Base-by-base conservation (phyloP, 2,888 invertebrate genomes). In the Sepiola atlantica region DNA sequence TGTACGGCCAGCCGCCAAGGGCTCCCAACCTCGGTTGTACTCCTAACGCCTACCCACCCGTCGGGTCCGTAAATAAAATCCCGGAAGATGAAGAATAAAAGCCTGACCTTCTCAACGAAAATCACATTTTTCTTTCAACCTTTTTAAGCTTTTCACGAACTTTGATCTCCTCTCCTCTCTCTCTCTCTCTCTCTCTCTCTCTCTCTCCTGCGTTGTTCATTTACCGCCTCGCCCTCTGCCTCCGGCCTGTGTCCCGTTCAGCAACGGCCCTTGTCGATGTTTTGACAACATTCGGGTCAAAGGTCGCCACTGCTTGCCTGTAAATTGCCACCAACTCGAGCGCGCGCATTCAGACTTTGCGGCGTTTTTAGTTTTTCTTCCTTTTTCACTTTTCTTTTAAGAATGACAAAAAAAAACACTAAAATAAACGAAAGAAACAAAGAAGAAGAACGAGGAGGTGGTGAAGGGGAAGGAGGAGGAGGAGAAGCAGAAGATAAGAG, bases 111-210 rank as follows among this genome's bases (percentile, higher is more conserved):
- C 77, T 32, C 77, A 77, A n/a, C 77, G 32, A 32, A 77, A n/a
- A n/a, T 77, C 77, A 77, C 77, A 77, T 77, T 77, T 77, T n/a
- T 77, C 77, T 77, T 32, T 77, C 77, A 77, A 77, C 77, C 77
- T 77, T n/a, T 77, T 77, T n/a, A 32, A 2, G n/a, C 77, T 77
- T 77, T 77, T 16, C 32, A 1, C 77, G 14, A 77, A 16, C 16
- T 16, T 18, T 61, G 21, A 21, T 61, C 61, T 61, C 8, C 24
- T 21, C 24, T 6, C 24, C 24, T 24, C 61, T 10, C 21, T 21
- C n/a, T n/a, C 77, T 18, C 77, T 14, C 77, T 77, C 77, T 32
- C 77, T 32, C 77, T 32, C 21, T 32, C 77, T 77, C n/a, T n/a
- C 77, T 77, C 18, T 77, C 77, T 77, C 77, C 32, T 4, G 8